Percentiles rank a stretch among this genome's conserved stretches.
These are phyloP conservation scores for Podarcis lilfordi DNA, from an alignment of 2,797 vertebrate species.

Conservation along the genomic window DNA sequence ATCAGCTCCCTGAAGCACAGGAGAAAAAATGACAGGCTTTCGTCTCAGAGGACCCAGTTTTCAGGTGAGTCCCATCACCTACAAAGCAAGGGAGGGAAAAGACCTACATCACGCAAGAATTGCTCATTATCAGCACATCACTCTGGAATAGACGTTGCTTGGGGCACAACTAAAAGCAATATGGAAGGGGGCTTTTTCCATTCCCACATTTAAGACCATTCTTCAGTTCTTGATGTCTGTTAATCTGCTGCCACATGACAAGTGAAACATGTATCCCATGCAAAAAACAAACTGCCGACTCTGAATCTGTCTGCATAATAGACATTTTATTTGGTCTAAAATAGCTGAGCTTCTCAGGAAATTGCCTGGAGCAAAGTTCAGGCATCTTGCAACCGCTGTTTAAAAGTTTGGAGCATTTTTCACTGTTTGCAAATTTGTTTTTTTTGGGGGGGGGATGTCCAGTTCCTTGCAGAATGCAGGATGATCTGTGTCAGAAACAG, in stretches of 20 bases:
- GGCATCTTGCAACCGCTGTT: slow-evolving; percentile 13
- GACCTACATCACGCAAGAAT: slow-evolving; percentile 34
- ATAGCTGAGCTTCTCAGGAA: slow-evolving; percentile 35
- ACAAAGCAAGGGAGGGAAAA: slow-evolving; percentile 7
- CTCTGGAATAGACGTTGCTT: slow-evolving; percentile 47
- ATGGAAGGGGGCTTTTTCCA: slow-evolving; percentile 18
- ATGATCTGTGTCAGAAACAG: slow-evolving; percentile 14
- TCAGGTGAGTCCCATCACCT: slow-evolving; percentile 26
- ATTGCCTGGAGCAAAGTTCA: slow-evolving; percentile 8
- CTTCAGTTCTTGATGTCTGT: slow-evolving; percentile 37
- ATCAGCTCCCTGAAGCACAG: slow-evolving; percentile 25
- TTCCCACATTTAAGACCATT: slow-evolving; percentile 12
- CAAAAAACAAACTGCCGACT: slow-evolving; percentile 46
- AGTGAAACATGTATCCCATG: slow-evolving; percentile 48
- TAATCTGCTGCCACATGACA: slow-evolving; percentile 45
- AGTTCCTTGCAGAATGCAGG: slow-evolving; percentile 15
- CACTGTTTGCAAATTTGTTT: slow-evolving; percentile 1
- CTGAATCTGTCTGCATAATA: slow-evolving; percentile 45
- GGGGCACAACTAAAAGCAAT: background rate
- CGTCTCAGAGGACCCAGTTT: slow-evolving; percentile 34
- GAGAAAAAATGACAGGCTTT: slow-evolving; percentile 45
- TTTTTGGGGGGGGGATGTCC: background rate
- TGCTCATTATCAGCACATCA: slow-evolving; percentile 38
- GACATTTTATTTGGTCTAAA: slow-evolving; percentile 40
- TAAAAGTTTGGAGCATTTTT: slow-evolving; percentile 16